Evolutionary conservation across 2,113 vertebrate species (phyloP), one percentile per base, ranked within the genome.

Genomic region (Axis porcinus): DNA sequence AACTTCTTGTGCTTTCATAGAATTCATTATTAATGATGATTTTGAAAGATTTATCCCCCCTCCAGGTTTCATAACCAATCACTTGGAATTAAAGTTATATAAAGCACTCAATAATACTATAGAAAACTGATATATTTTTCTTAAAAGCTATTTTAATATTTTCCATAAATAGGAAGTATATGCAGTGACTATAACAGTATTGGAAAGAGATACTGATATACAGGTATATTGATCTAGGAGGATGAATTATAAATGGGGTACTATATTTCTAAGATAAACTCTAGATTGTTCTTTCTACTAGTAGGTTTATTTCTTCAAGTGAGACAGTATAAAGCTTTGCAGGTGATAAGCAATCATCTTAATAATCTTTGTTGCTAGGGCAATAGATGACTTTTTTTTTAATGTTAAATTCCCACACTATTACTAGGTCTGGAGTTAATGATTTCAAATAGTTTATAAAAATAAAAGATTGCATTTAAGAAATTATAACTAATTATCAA

Each of bases 41-140:
- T 93, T 96, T 90, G 83, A 91, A 92, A 57, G 27, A 58, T 54
- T 81, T 52, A 94, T 55, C 67, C n/a, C 10, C 33, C 33, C 23
- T 88, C 13, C 11, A 86, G 67, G 25, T 84, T 97, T 96, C 16
- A 54, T 93, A 94, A 97, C 55, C 92, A 97, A 94, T 55, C 81
- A 95, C 64, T 97, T 94, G 78, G 94, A 98, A 93, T 97, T 52
- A 95, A 67, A 36, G 85, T 97, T 95, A 83, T 83, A 76, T 93
- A 97, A 94, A 97, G 47, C 28, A 55, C 70, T 78, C 96, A 92
- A 60, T 84, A 89, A 60, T 92, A 82, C 62, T 86, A 74, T 84
- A 93, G 97, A 92, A 98, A 97, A 86, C 43, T 16, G 76, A n/a
- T 92, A 7, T 87, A 57, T 84, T 98, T 98, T 88, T 54, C 91